Base-by-base conservation (phyloP, 2,888 invertebrate species). In the Agrochola circellaris region DNA sequence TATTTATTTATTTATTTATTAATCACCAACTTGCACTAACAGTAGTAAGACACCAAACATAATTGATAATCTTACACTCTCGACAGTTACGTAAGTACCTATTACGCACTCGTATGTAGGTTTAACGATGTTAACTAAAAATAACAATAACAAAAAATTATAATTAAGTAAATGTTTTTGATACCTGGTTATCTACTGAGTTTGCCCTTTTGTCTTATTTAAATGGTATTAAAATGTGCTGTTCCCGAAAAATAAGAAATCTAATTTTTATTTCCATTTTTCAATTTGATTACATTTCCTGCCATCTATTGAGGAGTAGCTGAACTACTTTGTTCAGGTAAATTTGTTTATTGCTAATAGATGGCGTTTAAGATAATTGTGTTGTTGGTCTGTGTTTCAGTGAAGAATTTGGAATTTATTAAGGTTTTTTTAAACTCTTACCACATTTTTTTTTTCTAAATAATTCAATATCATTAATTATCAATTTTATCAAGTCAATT, bases 301-400 rank as follows among this genome's bases (percentile, higher is more conserved):
- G 76, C 23, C 70, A 76, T 48, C 83, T 83, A 56, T 67, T 26
- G 34, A 34, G 7, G 13, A 83, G 62, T 80, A 83, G 83, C 54
- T 17, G 2, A 13, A 75, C 17, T 62, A 60, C n/a, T 42, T 51
- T 1, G 26, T 30, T 2, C 1, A 13, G 8, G n/a, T 26, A 67
- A 26, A 51, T 34, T 62, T 0, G 0, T 13, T 3, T 15, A 4
- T 30, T 0, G 0, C 1, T 15, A 58, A 68, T 20, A 83, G 81
- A 77, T 81, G 84, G 58, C 65, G 65, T 0, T 1, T 0, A 30
- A 42, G 0, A 3, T 5, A 42, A 38, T n/a, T 17, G 6, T 48
- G 48, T 48, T 17, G 17, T 0, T 17, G 48, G 17, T 0, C 4
- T 11, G 1, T 15, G 8, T 7, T 65, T 26, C 17, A 9, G 6